Percentiles rank a stretch among this genome's conserved stretches.
Conservation (phyloP, 2,797 vertebrate genomes). For the Sylvilagus floridanus region DNA sequence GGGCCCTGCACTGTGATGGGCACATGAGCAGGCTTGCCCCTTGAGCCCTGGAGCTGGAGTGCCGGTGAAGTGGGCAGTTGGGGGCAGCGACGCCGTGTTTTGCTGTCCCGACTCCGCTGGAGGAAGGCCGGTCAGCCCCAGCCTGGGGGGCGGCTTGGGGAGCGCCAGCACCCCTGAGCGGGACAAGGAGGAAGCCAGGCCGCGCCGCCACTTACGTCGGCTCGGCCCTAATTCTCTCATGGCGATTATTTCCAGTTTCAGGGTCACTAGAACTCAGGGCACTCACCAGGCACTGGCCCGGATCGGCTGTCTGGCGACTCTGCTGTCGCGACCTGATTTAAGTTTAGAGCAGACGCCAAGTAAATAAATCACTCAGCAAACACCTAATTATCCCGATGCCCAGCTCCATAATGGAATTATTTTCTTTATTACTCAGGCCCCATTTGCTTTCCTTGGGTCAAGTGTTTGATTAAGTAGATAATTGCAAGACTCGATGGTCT, state of each 20-base stretch:
- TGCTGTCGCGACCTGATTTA: not conserved
- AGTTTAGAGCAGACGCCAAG: not conserved
- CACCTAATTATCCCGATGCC: not conserved
- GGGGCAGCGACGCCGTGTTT: too few relatives aligned
- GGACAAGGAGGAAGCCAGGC: not conserved
- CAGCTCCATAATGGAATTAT: not conserved
- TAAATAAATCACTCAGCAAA: not conserved
- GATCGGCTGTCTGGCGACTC: accelerated
- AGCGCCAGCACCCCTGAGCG: accelerated
- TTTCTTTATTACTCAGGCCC: not conserved
- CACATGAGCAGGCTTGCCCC: accelerated
- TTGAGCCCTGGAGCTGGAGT: not conserved
- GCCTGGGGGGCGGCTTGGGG: accelerated
- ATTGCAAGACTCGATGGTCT: not conserved
- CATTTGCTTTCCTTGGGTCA: not conserved
- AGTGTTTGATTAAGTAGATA: not conserved
- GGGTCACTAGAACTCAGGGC: too few relatives aligned
- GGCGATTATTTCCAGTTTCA: not conserved
- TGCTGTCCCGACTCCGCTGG: not conserved
- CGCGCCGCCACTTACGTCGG: accelerated
- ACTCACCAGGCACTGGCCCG: accelerated
- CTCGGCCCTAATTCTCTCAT: not conserved
- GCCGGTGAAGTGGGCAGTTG: accelerated
- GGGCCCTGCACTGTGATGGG: accelerated
- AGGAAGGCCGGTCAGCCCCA: accelerated